Evolutionary conservation across 2,888 invertebrate genomes (phyloP).

Genomic region (Lithophane leautieri): DNA sequence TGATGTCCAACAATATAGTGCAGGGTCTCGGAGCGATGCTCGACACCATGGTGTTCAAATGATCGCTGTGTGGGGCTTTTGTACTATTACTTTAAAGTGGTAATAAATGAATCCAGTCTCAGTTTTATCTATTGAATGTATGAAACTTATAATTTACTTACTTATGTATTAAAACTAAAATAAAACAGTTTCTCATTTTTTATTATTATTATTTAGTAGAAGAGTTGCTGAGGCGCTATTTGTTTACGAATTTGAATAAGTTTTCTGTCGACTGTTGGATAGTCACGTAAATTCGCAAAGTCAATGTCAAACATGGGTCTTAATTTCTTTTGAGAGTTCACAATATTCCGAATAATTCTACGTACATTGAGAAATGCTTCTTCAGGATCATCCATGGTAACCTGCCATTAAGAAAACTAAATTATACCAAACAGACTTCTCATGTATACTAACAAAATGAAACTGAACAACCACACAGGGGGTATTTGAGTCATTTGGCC

Average conservation of each 20-base stretch:
- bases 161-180: slow-evolving; percentile 80
- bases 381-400: slow-evolving; percentile 81
- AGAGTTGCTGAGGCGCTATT: slow-evolving; percentile 81
- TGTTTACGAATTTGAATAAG: slow-evolving; percentile 76
- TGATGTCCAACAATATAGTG: slow-evolving; percentile 99
- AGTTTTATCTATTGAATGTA: slow-evolving; percentile 78
- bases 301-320: slow-evolving; percentile 85
- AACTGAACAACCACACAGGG: not conserved
- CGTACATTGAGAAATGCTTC: slow-evolving; percentile 80
- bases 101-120: slow-evolving; percentile 79
- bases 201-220: slow-evolving; percentile 74
- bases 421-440: not conserved
- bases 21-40: slow-evolving; percentile 99
- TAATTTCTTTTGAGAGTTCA: slow-evolving; percentile 75
- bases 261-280: slow-evolving; percentile 76
- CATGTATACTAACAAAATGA: not conserved
- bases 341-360: slow-evolving; percentile 78
- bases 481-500: too few relatives aligned
- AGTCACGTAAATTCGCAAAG: slow-evolving; percentile 75
- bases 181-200: slow-evolving; percentile 75
- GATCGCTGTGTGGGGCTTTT: slow-evolving; percentile 77
- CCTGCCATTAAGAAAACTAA: slow-evolving; percentile 68
- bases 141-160: slow-evolving; percentile 83
- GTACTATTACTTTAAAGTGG: slow-evolving; percentile 76
- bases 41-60: slow-evolving; percentile 92